phyloP scores from a whole-genome alignment of 1,140 invertebrate species.

The Drosophila grimshawi region DNA sequence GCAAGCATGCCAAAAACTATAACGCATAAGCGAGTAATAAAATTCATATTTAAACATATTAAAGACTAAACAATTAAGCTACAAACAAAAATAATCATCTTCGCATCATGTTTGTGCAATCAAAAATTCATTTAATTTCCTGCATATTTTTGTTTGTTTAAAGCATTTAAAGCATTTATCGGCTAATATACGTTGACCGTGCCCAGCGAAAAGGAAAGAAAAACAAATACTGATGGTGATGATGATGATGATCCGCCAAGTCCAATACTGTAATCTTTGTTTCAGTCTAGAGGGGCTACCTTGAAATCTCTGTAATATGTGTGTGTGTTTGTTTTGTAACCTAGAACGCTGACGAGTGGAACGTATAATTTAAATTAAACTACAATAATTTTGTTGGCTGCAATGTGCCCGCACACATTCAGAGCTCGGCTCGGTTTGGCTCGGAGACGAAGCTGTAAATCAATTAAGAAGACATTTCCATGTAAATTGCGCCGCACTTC shows the following conservation, averaged over 20 bases:
- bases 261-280: conserved; percentile 64
- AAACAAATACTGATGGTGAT: neutral
- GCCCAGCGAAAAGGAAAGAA: conserved; percentile 35
- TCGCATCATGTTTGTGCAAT: conserved; percentile 67
- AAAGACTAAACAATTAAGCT: conserved; percentile 30
- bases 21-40: conserved; percentile 27
- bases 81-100: conserved; percentile 53
- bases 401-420: conserved; percentile 43
- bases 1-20: conserved; percentile 69
- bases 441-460: conserved; percentile 45
- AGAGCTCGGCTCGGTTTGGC: neutral
- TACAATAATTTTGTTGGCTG: conserved; percentile 63
- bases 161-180: conserved; percentile 50
- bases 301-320: conserved; percentile 52
- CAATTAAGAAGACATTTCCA: conserved; percentile 72
- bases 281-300: conserved; percentile 63
- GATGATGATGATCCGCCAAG: conserved; percentile 67
- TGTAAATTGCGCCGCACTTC: conserved; percentile 77
- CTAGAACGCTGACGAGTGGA: conserved; percentile 77
- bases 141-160: conserved; percentile 51
- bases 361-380: conserved; percentile 79
- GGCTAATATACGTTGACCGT: conserved; percentile 80
- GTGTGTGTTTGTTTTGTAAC: conserved; percentile 71
- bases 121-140: conserved; percentile 82
- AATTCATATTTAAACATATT: conserved; percentile 26